phyloP scores from a whole-genome alignment of 2,888 invertebrate species.

The Linyphia triangularis region DNA sequence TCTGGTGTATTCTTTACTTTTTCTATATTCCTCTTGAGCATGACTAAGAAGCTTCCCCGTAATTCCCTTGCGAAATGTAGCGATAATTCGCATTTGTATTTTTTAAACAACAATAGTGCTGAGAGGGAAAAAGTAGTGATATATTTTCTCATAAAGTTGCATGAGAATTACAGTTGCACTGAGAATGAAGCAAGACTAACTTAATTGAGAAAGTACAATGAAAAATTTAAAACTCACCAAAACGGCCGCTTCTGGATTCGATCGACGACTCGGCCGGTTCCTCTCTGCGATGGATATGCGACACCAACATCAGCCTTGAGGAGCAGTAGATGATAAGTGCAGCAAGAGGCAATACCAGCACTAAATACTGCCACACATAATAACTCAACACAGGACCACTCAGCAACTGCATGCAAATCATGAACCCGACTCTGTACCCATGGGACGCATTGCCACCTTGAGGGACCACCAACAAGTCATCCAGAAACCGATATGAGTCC shows the following conservation, averaged over 20 bases:
- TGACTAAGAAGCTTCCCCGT: no score
- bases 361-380: conserved; percentile 71
- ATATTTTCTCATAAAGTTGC: no score
- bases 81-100: no score
- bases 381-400: conserved; percentile 68
- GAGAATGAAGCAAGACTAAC: no score
- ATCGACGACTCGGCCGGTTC: conserved; percentile 53
- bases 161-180: no score
- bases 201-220: no score
- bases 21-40: no score
- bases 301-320: conserved; percentile 51
- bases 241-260: conserved; percentile 56
- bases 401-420: conserved; percentile 75
- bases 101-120: no score
- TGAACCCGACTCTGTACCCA: conserved; percentile 74
- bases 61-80: no score
- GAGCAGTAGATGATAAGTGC: conserved; percentile 69
- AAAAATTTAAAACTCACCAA: conserved; percentile 49
- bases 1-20: no score
- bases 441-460: conserved; percentile 63
- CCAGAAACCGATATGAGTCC: conserved; percentile 68
- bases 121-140: no score
- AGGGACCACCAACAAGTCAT: conserved; percentile 63
- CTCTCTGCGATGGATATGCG: conserved; percentile 43
- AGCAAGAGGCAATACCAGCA: conserved; percentile 65